phyloP scores from a whole-genome alignment of 2,797 vertebrate species.

The Loriculus beryllinus region DNA sequence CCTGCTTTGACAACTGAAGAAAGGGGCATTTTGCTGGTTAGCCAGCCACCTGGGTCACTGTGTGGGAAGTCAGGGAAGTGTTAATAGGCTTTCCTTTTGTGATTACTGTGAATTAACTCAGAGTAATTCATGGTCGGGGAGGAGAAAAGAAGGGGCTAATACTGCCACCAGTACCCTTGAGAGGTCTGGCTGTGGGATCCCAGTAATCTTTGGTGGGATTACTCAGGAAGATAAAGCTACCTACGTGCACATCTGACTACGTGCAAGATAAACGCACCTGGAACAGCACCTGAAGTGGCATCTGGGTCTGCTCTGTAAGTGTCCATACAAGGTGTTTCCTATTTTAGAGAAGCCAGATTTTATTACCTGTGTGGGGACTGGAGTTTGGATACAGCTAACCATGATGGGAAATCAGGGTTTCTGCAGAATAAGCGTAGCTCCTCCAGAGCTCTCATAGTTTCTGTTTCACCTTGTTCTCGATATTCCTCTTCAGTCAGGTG shows the following conservation, averaged over 20 bases:
- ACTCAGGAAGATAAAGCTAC: background rate
- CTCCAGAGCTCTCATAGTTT: constrained; percentile 77
- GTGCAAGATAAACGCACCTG: background rate
- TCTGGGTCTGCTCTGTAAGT: background rate
- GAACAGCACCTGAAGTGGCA: background rate
- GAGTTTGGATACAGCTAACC: constrained; percentile 79
- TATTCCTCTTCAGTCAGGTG: constrained; percentile 83
- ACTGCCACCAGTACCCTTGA: background rate
- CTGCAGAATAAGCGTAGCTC: constrained; percentile 77
- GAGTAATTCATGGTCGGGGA: background rate
- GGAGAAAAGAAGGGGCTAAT: background rate
- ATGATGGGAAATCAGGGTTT: constrained; percentile 76
- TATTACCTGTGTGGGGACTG: constrained; percentile 77
- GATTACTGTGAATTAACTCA: background rate
- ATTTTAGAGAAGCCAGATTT: background rate
- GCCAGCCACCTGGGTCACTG: background rate
- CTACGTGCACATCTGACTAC: rapidly evolving
- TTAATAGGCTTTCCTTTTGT: background rate
- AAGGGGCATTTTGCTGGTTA: background rate
- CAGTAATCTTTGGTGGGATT: background rate
- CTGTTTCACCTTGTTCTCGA: constrained; percentile 76
- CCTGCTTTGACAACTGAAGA: background rate
- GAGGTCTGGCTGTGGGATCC: background rate
- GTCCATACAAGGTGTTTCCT: background rate
- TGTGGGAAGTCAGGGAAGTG: background rate